A percentile compares a stretch with the other conserved stretches of the same genome.
phyloP scores from a whole-genome alignment of 2,888 invertebrate genomes.

The Eupeodes luniger region DNA sequence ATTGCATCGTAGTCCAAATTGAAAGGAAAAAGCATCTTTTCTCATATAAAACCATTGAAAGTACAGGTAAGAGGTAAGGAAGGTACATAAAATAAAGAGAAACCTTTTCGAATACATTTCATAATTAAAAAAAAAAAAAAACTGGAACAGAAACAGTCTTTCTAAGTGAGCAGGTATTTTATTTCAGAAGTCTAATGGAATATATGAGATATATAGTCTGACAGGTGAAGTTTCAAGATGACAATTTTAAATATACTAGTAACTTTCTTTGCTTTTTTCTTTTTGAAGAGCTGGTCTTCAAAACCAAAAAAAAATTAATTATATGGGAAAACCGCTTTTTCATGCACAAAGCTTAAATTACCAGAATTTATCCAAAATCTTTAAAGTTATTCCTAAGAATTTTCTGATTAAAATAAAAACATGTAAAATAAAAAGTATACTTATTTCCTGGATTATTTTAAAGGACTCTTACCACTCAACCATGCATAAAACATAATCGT shows the following conservation, averaged over 20 bases:
- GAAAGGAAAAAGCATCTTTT: background rate
- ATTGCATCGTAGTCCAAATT: slow-evolving; percentile 29
- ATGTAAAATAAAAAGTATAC: background rate
- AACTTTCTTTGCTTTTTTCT: no score
- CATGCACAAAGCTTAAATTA: no score
- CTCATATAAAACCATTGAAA: background rate
- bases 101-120: slow-evolving; percentile 33
- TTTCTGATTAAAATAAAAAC: no score
- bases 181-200: slow-evolving; percentile 47
- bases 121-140: slow-evolving; percentile 38
- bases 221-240: background rate
- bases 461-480: background rate
- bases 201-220: background rate
- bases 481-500: background rate
- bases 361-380: no score
- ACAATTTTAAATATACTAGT: no score
- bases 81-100: background rate
- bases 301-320: no score
- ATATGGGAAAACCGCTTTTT: no score
- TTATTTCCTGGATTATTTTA: background rate
- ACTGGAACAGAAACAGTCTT: background rate
- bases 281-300: no score
- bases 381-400: no score
- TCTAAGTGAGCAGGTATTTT: slow-evolving; percentile 42
- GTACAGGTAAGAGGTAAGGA: background rate